phyloP scores from a whole-genome alignment of 2,113 vertebrate genomes.

The Festucalex cinctus region DNA sequence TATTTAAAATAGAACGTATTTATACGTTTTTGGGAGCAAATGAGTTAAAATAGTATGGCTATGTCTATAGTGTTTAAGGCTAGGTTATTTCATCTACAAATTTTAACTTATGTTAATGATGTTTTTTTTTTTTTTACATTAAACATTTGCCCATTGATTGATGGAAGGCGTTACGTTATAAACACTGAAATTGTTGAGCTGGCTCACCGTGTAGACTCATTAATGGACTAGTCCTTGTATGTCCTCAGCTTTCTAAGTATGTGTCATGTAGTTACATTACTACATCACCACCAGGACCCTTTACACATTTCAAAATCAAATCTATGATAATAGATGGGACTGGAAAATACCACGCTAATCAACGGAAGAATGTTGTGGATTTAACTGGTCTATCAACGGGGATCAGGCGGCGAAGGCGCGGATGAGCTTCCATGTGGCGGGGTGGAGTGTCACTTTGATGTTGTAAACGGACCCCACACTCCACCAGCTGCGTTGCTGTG shows the following conservation, averaged over 20 bases:
- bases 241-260: conserved; percentile 3
- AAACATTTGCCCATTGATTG: too few species aligned
- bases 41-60: too few species aligned
- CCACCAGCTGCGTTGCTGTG: conserved; percentile 50
- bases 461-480: conserved; percentile 57
- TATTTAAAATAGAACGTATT: too few species aligned
- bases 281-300: conserved; percentile 18
- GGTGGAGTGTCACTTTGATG: conserved; percentile 62
- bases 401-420: conserved; percentile 17
- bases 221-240: conserved; percentile 16
- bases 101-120: too few species aligned
- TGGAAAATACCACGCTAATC: conserved; percentile 52
- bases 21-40: too few species aligned
- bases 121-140: too few species aligned
- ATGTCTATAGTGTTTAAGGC: too few species aligned
- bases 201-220: conserved; percentile 1
- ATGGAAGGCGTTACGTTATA: neutral
- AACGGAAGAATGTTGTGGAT: conserved; percentile 40
- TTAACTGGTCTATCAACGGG: conserved; percentile 34
- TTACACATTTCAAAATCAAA: conserved; percentile 51
- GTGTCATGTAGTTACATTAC: conserved; percentile 22
- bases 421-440: conserved; percentile 34
- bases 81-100: too few species aligned
- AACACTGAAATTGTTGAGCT: neutral
- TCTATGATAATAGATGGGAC: conserved; percentile 46